Conservation (phyloP, 2,888 invertebrate species). For the Epirrhoe tristata region DNA sequence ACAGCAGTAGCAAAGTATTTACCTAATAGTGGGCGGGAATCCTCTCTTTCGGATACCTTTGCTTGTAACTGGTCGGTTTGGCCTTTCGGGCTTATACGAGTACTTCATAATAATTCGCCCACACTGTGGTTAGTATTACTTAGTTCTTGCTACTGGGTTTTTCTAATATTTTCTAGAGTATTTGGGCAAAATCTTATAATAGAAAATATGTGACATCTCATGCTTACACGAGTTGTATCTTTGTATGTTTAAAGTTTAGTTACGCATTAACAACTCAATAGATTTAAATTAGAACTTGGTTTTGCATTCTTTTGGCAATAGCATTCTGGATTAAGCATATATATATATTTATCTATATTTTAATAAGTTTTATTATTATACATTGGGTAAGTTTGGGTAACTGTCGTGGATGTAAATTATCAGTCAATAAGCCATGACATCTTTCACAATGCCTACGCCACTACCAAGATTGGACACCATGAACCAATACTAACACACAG, state of each 20-base stretch:
- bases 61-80: background rate
- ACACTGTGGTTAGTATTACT: background rate
- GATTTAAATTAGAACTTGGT: no score
- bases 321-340: background rate
- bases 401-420: background rate
- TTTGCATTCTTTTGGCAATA: background rate
- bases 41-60: background rate
- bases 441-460: background rate
- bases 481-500: conserved; percentile 6
- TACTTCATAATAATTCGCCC: background rate
- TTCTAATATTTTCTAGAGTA: background rate
- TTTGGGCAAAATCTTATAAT: background rate
- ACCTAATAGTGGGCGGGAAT: background rate
- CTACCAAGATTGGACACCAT: conserved; percentile 3
- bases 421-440: background rate
- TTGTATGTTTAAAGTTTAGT: no score
- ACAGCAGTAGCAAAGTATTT: background rate
- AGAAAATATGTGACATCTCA: no score
- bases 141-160: background rate
- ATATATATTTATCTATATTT: no score
- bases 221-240: no score
- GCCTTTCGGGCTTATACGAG: background rate
- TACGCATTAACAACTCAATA: no score
- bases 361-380: no score
- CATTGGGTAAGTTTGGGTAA: no score